Evolutionary conservation across 2,888 invertebrate genomes (phyloP).

Genomic region (Nemapogon koenigi): DNA sequence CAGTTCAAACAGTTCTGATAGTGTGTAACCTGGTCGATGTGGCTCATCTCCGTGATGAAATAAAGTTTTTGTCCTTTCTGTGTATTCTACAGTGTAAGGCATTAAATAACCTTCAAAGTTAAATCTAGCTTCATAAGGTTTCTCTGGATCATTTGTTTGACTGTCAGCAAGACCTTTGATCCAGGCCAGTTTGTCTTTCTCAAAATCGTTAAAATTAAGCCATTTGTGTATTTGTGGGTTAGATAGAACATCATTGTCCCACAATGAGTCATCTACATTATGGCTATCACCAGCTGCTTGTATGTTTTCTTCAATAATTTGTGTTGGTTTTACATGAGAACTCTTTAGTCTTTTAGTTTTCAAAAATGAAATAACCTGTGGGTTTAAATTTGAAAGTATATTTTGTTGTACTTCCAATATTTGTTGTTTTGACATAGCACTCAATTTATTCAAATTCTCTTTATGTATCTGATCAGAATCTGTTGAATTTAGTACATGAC

Average conservation of each 20-base stretch:
- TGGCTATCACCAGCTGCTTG: conserved; percentile 12
- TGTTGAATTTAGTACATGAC: conserved; percentile 50
- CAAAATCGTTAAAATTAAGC: conserved; percentile 86
- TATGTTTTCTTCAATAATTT: conserved; percentile 30
- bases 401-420: conserved; percentile 77
- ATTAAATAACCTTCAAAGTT: conserved; percentile 82
- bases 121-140: conserved; percentile 81
- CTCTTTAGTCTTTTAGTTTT: conserved; percentile 34
- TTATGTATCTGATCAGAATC: conserved; percentile 70
- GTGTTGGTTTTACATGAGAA: conserved; percentile 9
- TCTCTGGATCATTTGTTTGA: conserved; percentile 57
- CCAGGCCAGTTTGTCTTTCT: conserved; percentile 89
- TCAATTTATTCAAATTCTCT: conserved; percentile 73
- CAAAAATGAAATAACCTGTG: conserved; percentile 72
- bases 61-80: conserved; percentile 65
- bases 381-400: conserved; percentile 68
- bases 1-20: conserved; percentile 86
- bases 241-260: conserved; percentile 65
- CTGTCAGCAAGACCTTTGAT: conserved; percentile 73
- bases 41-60: conserved; percentile 96
- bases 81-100: conserved; percentile 70
- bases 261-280: conserved; percentile 29
- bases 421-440: conserved; percentile 74
- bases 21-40: conserved; percentile 86
- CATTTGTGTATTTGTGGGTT: conserved; percentile 72